These are phyloP conservation scores for Apogon talboti DNA, from an alignment of 2,797 vertebrate genomes.

Conservation along the genomic window DNA sequence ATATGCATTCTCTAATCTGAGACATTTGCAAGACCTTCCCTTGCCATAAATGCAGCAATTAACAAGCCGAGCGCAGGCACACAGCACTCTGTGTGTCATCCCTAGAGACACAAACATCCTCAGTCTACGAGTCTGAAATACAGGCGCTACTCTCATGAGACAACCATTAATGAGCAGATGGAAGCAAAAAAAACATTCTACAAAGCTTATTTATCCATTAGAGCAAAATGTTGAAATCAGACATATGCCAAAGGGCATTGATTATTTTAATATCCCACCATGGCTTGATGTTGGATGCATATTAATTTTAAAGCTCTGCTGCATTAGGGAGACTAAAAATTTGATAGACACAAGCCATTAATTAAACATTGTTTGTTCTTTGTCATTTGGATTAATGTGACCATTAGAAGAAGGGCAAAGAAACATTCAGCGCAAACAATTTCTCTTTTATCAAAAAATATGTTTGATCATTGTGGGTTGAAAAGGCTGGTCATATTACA, in stretches of 20 bases:
- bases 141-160: constrained; percentile 67
- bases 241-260: constrained; percentile 76
- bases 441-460: constrained; percentile 6
- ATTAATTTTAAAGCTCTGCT: constrained; percentile 49
- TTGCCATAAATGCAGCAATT: constrained; percentile 80
- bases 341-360: constrained; percentile 53
- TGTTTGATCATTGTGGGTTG: not conserved
- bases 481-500: not conserved
- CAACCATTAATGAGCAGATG: constrained; percentile 75
- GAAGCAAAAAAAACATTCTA: constrained; percentile 60
- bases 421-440: constrained; percentile 30
- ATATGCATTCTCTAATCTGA: constrained; percentile 71
- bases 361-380: constrained; percentile 61
- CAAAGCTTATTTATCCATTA: constrained; percentile 87
- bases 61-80: constrained; percentile 72
- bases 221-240: constrained; percentile 84
- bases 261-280: constrained; percentile 69
- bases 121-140: constrained; percentile 70
- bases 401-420: constrained; percentile 26
- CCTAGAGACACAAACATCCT: constrained; percentile 75
- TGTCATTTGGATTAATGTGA: constrained; percentile 42
- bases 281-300: constrained; percentile 60
- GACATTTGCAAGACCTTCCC: constrained; percentile 75
- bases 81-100: constrained; percentile 58
- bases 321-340: constrained; percentile 44